Evolutionary conservation across 2,113 vertebrate species (phyloP).

Genomic region (Lasiurus cinereus): DNA sequence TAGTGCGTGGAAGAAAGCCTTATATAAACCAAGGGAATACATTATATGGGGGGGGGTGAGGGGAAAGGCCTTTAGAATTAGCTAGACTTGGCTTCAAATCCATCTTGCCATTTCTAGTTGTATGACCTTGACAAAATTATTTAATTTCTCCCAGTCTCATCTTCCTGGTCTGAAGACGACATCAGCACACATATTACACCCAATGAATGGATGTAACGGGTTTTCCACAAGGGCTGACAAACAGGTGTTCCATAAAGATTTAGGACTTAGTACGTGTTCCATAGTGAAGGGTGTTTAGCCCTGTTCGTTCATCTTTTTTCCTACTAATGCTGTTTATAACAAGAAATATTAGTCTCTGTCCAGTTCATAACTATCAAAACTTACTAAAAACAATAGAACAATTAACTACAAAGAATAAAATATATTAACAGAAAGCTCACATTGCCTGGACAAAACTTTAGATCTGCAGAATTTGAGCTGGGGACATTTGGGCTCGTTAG

Average conservation of each 20-base stretch:
- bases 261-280: background rate
- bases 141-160: background rate
- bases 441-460: conserved; percentile 29
- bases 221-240: background rate
- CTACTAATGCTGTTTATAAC: background rate
- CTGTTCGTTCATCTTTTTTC: background rate
- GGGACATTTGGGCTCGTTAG: background rate
- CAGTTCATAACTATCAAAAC: conserved; percentile 49
- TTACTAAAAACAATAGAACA: background rate
- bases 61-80: background rate
- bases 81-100: background rate
- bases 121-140: conserved; percentile 28
- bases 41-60: background rate
- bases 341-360: background rate
- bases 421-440: background rate
- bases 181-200: background rate
- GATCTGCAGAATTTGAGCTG: background rate
- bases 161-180: conserved; percentile 31
- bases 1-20: background rate
- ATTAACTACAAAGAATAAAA: background rate
- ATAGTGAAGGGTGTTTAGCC: background rate
- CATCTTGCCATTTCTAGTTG: background rate
- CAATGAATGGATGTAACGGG: background rate
- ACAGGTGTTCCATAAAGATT: background rate
- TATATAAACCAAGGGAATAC: background rate